A percentile compares a stretch with the other conserved stretches of the same genome.
phyloP scores from a whole-genome alignment of 2,888 invertebrate genomes.

The Phortica okadai region DNA sequence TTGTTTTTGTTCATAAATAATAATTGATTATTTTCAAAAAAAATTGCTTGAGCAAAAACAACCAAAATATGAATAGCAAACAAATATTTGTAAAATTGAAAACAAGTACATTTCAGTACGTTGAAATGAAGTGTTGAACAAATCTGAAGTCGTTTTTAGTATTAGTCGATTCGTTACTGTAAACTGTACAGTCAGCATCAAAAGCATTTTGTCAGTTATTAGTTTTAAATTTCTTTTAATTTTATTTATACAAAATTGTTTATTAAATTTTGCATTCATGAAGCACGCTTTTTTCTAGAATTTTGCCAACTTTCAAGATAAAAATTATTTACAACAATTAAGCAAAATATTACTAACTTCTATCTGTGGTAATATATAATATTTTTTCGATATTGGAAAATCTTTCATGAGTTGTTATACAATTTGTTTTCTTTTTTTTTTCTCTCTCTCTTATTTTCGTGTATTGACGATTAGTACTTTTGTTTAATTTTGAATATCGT shows the following conservation, averaged over 20 bases:
- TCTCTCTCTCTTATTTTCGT: conserved; percentile 63
- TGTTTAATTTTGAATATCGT: conserved; percentile 48
- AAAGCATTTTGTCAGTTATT: conserved; percentile 78
- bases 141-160: conserved; percentile 31
- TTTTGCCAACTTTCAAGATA: conserved; percentile 43
- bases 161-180: conserved; percentile 9
- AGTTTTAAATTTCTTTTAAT: conserved; percentile 52
- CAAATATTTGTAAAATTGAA: conserved; percentile 44
- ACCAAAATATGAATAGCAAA: conserved; percentile 42
- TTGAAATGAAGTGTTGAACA: conserved; percentile 47
- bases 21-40: conserved; percentile 47
- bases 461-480: conserved; percentile 48
- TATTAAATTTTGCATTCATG: conserved; percentile 61
- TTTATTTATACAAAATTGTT: conserved; percentile 33
- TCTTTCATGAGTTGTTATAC: conserved; percentile 49
- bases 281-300: conserved; percentile 64
- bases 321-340: conserved; percentile 45
- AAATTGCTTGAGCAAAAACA: conserved; percentile 37
- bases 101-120: conserved; percentile 32
- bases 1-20: conserved; percentile 61
- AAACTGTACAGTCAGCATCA: conserved; percentile 74
- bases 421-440: conserved; percentile 50
- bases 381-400: conserved; percentile 48
- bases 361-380: conserved; percentile 59
- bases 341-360: conserved; percentile 64